Evolutionary conservation across 2,113 vertebrate species (phyloP).

Genomic region (Ceuthmochares aereus): DNA sequence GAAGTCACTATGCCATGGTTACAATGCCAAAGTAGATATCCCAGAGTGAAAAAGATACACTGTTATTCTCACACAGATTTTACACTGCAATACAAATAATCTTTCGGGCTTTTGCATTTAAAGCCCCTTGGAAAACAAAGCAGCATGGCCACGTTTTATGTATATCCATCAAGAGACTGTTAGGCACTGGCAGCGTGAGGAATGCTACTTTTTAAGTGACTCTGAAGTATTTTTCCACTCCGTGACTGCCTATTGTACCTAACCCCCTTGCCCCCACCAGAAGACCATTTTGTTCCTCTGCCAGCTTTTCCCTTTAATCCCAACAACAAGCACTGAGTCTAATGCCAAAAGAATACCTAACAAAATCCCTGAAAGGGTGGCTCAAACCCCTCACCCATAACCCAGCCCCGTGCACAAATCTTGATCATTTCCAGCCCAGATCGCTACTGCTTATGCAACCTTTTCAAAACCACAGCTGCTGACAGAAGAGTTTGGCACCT

Average conservation of each 20-base stretch:
- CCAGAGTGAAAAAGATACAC: not conserved
- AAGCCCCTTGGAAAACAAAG: not conserved
- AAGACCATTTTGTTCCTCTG: not conserved
- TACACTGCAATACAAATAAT: not conserved
- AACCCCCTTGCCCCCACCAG: too few relatives aligned
- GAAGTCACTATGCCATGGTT: not conserved
- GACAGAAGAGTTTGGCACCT: not conserved
- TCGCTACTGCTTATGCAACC: not conserved
- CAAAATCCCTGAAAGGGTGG: not conserved
- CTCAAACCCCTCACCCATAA: not conserved
- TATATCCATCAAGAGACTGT: rapidly evolving
- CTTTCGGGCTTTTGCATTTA: not conserved
- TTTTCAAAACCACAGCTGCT: not conserved
- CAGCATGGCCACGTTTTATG: rapidly evolving
- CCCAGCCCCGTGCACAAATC: not conserved
- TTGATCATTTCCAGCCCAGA: not conserved
- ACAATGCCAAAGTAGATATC: not conserved
- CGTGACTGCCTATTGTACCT: not conserved
- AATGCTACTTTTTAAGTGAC: not conserved
- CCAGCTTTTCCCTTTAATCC: not conserved
- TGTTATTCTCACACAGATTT: not conserved
- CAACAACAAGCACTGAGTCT: not conserved
- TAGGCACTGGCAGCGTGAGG: rapidly evolving
- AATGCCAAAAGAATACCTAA: not conserved
- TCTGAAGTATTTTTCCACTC: not conserved